A percentile compares a stretch with the other conserved stretches of the same genome.
phyloP scores from a whole-genome alignment of 2,888 invertebrate genomes.

The Boloria euphrosyne region DNA sequence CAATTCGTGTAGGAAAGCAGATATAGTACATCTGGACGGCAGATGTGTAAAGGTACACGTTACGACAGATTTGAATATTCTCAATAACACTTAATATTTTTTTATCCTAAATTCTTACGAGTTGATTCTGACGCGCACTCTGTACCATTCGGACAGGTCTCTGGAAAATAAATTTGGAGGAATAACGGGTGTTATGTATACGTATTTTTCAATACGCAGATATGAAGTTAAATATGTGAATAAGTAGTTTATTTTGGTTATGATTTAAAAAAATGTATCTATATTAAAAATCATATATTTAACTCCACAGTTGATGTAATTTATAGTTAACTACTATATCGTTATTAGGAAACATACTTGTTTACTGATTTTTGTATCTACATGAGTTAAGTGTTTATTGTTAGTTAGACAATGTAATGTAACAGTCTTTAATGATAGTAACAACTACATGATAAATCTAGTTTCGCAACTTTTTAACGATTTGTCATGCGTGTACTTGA shows the following conservation, averaged over 20 bases:
- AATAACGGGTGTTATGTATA: conserved; percentile 67
- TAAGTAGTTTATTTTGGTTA: not conserved
- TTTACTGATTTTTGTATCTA: conserved; percentile 7
- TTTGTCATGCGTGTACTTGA: conserved; percentile 61
- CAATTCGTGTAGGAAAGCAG: conserved; percentile 74
- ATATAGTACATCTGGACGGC: conserved; percentile 78
- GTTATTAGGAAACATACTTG: conserved; percentile 5
- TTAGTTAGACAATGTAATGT: conserved; percentile 38
- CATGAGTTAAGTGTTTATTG: conserved; percentile 33
- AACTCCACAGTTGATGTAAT: not conserved
- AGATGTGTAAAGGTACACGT: conserved; percentile 78
- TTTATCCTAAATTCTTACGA: conserved; percentile 87
- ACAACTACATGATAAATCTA: conserved; percentile 32
- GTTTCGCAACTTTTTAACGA: conserved; percentile 43
- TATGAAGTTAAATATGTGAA: conserved; percentile 13
- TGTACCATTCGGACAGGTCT: conserved; percentile 90
- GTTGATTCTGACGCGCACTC: conserved; percentile 92
- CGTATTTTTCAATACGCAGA: conserved; percentile 29
- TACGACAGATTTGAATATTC: conserved; percentile 76
- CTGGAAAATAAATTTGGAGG: conserved; percentile 81
- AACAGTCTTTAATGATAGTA: conserved; percentile 25
- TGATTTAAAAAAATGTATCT: not conserved
- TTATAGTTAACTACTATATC: not conserved
- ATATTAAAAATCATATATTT: not conserved
- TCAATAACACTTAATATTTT: conserved; percentile 75